Evolutionary conservation across 1,140 invertebrate species (phyloP).

Genomic region (Drosophila funebris): DNA sequence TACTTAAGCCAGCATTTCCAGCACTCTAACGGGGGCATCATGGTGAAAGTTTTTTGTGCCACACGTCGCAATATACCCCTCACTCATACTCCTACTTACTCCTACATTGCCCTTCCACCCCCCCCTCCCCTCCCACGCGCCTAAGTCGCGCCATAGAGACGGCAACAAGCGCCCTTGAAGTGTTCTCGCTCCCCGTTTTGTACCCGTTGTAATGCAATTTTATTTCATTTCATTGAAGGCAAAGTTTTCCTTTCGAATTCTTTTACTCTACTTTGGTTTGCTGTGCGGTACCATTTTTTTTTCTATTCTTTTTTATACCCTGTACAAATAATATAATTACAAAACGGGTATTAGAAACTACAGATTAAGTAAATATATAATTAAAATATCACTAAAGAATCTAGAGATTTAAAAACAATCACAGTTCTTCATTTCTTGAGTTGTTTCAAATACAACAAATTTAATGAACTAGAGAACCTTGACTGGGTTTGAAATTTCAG

Average conservation of each 20-base stretch:
- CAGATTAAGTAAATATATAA: not conserved
- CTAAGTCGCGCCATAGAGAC: conserved; percentile 1
- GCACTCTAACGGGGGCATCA: conserved; percentile 56
- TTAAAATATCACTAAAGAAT: not conserved
- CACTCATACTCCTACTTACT: not conserved
- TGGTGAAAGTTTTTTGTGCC: conserved; percentile 67
- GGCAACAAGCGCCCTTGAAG: conserved; percentile 35
- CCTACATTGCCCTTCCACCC: not conserved
- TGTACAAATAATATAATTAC: not conserved
- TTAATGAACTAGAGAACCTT: too few species aligned
- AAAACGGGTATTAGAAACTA: not conserved
- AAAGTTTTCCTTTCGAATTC: conserved; percentile 75
- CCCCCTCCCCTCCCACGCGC: not conserved
- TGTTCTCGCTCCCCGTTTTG: conserved; percentile 39
- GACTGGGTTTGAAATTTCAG: too few species aligned
- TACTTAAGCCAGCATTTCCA: conserved; percentile 65
- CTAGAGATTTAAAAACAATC: not conserved
- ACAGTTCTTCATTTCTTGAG: too few species aligned
- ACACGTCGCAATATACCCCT: conserved; percentile 53
- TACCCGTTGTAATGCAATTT: conserved; percentile 78
- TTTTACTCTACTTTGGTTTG: conserved; percentile 74
- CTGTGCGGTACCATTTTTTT: conserved; percentile 40
- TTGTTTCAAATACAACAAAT: too few species aligned
- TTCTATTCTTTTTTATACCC: not conserved
- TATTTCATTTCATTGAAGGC: conserved; percentile 82